Evolutionary conservation across 1,140 invertebrate species (phyloP).

Genomic region (Steinernema khuongi): DNA sequence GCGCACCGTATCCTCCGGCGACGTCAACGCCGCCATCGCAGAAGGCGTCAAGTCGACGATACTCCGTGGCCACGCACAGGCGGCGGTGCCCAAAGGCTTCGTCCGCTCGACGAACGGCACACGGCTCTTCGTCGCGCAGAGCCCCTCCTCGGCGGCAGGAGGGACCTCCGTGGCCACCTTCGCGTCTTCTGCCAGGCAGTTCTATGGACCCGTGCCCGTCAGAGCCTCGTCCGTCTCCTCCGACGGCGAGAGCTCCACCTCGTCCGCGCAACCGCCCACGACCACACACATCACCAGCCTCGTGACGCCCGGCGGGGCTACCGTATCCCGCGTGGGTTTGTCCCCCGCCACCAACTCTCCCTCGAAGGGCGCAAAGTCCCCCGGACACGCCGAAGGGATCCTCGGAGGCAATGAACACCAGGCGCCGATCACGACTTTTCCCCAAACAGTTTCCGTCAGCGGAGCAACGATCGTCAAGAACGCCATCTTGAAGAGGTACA

Average conservation of each 20-base stretch:
- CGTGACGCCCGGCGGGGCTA: neutral
- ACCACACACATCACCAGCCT: neutral
- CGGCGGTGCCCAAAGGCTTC: neutral
- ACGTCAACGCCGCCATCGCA: neutral
- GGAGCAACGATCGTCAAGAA: neutral
- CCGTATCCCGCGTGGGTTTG: neutral
- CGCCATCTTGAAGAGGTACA: neutral
- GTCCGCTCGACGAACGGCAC: neutral
- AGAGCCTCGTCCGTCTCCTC: neutral
- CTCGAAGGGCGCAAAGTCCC: neutral
- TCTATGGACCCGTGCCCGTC: neutral
- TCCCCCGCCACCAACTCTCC: neutral
- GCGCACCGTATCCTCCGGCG: neutral
- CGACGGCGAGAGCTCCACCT: neutral
- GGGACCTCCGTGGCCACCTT: neutral
- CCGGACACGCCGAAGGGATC: neutral
- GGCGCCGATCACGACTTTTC: neutral
- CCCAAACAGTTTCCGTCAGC: neutral
- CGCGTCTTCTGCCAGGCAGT: neutral
- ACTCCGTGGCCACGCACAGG: neutral
- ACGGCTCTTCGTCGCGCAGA: neutral
- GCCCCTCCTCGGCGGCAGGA: neutral
- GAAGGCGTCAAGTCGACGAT: constrained; percentile 6
- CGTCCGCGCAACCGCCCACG: neutral
- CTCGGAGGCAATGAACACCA: neutral